Evolutionary conservation across 2,888 invertebrate species (phyloP).

Genomic region (Allygus modestus): DNA sequence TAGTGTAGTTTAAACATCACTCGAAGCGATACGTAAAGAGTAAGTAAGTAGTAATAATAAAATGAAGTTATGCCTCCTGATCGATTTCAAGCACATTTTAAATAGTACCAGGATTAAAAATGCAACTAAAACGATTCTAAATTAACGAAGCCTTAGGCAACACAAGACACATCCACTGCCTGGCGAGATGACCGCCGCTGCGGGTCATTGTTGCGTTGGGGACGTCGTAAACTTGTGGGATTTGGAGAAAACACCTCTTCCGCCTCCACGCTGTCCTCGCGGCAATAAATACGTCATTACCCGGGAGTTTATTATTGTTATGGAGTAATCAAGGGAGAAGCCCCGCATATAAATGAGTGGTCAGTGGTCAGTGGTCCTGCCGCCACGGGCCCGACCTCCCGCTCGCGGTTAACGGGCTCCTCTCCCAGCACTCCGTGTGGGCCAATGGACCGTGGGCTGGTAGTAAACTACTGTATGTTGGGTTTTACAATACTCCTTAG

Average conservation of each 20-base stretch:
- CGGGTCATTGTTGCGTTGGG: background rate
- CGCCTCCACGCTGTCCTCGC: constrained; percentile 53
- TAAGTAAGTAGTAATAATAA: no score
- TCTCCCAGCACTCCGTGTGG: background rate
- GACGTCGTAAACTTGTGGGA: constrained; percentile 29
- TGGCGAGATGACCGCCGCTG: background rate
- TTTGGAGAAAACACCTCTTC: constrained; percentile 46
- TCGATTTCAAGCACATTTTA: no score
- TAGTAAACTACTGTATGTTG: no score
- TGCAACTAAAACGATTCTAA: no score
- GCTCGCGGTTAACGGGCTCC: background rate
- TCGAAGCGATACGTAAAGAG: no score
- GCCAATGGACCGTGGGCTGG: no score
- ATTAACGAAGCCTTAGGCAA: no score
- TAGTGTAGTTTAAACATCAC: no score
- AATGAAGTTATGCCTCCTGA: no score
- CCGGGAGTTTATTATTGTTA: constrained; percentile 48
- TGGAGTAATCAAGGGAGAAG: constrained; percentile 45
- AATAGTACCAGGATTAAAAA: no score
- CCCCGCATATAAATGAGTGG: constrained; percentile 53
- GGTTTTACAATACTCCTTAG: no score
- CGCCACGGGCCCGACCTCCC: background rate
- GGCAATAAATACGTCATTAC: constrained; percentile 56
- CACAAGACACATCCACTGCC: no score
- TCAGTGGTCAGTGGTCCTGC: background rate